Evolutionary conservation across 1,140 invertebrate species (phyloP).

Genomic region (Brachionus rubens): DNA sequence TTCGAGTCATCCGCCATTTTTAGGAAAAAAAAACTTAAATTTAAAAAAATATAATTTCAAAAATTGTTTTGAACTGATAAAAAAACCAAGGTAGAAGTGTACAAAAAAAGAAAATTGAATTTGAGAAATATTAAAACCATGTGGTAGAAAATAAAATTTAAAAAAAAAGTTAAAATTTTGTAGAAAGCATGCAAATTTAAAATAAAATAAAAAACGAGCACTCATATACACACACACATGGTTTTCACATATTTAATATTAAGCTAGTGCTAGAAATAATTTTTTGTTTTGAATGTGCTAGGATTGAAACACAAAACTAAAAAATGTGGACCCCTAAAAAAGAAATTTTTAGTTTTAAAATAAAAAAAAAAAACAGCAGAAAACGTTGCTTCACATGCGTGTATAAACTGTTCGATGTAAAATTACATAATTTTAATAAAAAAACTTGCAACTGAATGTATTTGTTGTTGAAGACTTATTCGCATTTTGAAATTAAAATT

Average conservation of each 20-base stretch:
- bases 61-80: too few species aligned
- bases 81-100: not conserved
- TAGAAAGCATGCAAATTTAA: constrained; percentile 20
- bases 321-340: too few species aligned
- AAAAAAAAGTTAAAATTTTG: constrained; percentile 2
- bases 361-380: too few species aligned
- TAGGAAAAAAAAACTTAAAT: not conserved
- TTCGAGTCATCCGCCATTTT: constrained; percentile 27
- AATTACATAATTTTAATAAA: too few species aligned
- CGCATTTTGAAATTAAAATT: too few species aligned
- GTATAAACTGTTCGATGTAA: too few species aligned
- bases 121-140: constrained; percentile 6
- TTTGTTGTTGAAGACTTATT: too few species aligned
- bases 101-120: not conserved
- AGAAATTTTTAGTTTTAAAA: too few species aligned
- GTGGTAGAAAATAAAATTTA: not conserved
- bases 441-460: too few species aligned
- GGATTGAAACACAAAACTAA: not conserved
- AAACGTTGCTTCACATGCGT: too few species aligned
- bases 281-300: too few species aligned
- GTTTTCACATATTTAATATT: not conserved
- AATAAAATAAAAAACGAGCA: too few species aligned
- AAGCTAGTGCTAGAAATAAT: not conserved
- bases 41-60: not conserved
- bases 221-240: not conserved